These are phyloP conservation scores for Callipepla squamata DNA, from an alignment of 2,113 vertebrate genomes.

Conservation along the genomic window DNA sequence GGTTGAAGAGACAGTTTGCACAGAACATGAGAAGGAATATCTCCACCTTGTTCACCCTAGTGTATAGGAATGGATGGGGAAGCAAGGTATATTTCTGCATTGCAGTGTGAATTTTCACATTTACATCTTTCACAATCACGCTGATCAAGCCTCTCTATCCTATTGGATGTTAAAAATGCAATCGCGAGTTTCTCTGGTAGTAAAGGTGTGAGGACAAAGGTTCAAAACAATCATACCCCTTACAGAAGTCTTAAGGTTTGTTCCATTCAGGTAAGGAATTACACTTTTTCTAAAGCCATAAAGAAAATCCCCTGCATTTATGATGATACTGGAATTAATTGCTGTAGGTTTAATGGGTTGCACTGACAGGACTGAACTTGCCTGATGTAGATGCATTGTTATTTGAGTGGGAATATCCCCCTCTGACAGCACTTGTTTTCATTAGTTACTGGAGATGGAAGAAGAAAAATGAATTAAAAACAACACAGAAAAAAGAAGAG, in stretches of 20 bases:
- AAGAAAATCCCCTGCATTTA: neutral
- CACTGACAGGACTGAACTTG: neutral
- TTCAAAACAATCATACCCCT: neutral
- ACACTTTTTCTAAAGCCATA: neutral
- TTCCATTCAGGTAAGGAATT: neutral
- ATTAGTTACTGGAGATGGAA: neutral
- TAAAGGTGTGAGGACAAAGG: slow-evolving; percentile 20
- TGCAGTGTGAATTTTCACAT: neutral
- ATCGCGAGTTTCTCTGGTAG: neutral
- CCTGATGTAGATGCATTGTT: neutral
- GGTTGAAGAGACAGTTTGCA: neutral
- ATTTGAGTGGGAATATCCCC: neutral
- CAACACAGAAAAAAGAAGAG: neutral
- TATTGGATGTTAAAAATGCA: neutral
- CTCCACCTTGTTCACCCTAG: neutral
- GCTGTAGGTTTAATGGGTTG: neutral
- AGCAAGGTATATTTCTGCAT: neutral
- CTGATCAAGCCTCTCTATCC: neutral
- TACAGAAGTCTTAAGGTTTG: neutral
- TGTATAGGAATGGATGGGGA: neutral
- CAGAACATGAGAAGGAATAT: neutral
- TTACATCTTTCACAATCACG: neutral
- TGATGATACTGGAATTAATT: neutral
- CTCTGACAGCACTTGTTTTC: neutral
- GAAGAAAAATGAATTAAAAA: neutral